Evolutionary conservation across 2,797 vertebrate species (phyloP), one percentile per base, ranked within the genome.

Genomic region (Euthynnus affinis): DNA sequence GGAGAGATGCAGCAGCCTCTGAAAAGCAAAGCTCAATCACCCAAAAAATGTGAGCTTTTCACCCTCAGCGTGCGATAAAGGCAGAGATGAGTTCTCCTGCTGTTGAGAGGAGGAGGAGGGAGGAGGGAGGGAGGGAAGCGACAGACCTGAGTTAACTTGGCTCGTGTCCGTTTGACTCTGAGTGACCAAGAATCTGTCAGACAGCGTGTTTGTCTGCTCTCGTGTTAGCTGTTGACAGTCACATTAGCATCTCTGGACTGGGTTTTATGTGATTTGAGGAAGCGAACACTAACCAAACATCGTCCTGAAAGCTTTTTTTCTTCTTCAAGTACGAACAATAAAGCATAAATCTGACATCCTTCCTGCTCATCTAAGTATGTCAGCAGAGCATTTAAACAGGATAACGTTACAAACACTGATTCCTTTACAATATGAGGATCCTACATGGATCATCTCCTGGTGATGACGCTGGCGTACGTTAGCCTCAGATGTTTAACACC

Each of bases 1-100:
- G 15, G 15, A 53, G 65, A 48, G 42, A 65, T 6, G 58, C 58
- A 51, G 42, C n/a, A 71, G 58, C 32, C 32, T 61, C 78, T 25
- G 10, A 57, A 48, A 56, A 32, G 32, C 17, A 44, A 52, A 1
- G 37, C 65, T 74, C 78, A 42, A 58, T 77, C 70, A 48, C 20
- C 51, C 59, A 6, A 12, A 65, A 37, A 48, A 62, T 20, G 22
- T 1, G 18, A 9, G 65, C 27, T 62, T 62, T 82, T 71, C 53
- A 58, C 69, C 56, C 27, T 74, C 76, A 74, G 74, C 42, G 0
- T 40, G 74, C 14, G 46, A 13, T 4, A 8, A 17, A 64, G 53
- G 46, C 10, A 64, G 82, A 74, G 23, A 70, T 20, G 34, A 66
- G 32, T 15, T 20, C 42, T 32, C 34, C 51, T 37, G 65, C 51